Conservation (phyloP, 2,113 vertebrate genomes). For the Hemiscyllium ocellatum region DNA sequence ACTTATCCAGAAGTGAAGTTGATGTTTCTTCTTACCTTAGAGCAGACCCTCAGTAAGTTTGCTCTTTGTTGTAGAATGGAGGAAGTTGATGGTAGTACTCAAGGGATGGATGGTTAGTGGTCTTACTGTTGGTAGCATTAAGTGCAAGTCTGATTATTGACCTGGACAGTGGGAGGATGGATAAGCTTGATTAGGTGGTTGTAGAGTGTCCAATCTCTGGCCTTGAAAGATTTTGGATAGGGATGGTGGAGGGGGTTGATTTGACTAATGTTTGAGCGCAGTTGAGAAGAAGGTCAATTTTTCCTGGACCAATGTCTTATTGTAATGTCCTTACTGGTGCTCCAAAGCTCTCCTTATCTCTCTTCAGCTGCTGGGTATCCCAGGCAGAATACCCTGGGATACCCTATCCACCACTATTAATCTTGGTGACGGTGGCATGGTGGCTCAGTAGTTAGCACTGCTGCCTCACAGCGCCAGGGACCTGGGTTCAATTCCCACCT, state of each 20-base stretch:
- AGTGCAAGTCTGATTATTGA: background rate
- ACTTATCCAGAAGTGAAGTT: background rate
- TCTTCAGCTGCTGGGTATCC: background rate
- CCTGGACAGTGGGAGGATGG: background rate
- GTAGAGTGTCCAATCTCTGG: background rate
- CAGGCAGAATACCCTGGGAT: no score
- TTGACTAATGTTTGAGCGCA: no score
- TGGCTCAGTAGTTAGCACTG: no score
- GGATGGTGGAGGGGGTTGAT: no score
- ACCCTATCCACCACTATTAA: background rate
- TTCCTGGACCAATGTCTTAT: background rate
- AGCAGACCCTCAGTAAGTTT: background rate
- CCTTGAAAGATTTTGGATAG: background rate
- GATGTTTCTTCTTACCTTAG: background rate
- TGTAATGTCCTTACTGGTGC: background rate
- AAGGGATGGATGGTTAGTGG: background rate
- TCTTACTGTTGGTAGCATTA: no score
- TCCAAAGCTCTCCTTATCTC: background rate
- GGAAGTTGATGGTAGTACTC: background rate
- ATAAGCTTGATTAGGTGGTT: no score
- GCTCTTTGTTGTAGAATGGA: background rate
- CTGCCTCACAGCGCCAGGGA: no score
- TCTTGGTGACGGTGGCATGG: no score
- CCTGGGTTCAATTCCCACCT: no score
- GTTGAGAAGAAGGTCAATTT: no score